A percentile compares a stretch with the other conserved stretches of the same genome.
Conservation (phyloP, 2,888 invertebrate genomes). For the Chalcis sispes region DNA sequence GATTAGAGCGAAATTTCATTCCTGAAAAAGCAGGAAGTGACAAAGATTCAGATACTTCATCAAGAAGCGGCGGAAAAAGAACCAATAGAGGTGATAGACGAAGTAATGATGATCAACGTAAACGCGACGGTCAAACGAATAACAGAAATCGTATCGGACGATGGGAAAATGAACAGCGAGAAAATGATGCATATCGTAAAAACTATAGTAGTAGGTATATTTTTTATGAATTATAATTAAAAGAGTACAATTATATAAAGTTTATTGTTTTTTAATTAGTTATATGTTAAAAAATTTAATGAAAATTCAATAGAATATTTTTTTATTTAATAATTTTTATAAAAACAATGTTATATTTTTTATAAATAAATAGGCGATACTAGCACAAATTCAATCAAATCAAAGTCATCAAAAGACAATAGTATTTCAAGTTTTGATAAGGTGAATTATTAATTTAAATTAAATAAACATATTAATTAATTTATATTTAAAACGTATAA, state of each 20-base stretch:
- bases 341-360: conserved; percentile 11
- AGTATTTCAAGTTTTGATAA: conserved; percentile 8
- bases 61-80: conserved; percentile 61
- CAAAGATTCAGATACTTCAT: conserved; percentile 68
- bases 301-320: not conserved
- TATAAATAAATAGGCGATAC: conserved; percentile 25
- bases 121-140: conserved; percentile 19
- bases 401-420: conserved; percentile 20
- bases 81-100: conserved; percentile 53
- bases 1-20: conserved; percentile 59
- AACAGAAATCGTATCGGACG: conserved; percentile 52
- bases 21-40: conserved; percentile 66
- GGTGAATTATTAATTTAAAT: conserved; percentile 16
- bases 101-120: conserved; percentile 27
- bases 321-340: not conserved
- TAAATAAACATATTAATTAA: not conserved
- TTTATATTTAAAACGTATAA: not conserved
- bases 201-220: conserved; percentile 14
- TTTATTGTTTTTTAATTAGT: not conserved
- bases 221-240: conserved; percentile 6
- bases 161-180: conserved; percentile 48
- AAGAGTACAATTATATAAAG: not conserved
- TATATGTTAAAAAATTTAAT: not conserved
- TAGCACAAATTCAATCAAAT: not conserved
- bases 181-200: conserved; percentile 22